These are phyloP conservation scores for Cataglyphis rosenhaueri DNA, from an alignment of 2,888 invertebrate species.

Conservation along the genomic window DNA sequence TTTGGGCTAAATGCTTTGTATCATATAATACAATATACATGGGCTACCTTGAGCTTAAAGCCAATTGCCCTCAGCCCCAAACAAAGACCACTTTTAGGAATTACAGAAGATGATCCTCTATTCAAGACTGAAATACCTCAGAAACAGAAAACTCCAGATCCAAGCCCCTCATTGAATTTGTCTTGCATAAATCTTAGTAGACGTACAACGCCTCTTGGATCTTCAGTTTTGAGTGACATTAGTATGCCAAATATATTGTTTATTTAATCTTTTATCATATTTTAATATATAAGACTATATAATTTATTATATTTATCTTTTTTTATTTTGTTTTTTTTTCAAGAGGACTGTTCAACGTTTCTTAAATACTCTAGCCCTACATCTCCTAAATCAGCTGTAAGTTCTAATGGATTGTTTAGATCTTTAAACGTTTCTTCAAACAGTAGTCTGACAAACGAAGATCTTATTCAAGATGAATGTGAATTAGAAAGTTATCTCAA, in stretches of 20 bases:
- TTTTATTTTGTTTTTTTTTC: slow-evolving; percentile 47
- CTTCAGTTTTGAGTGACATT: slow-evolving; percentile 78
- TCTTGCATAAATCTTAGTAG: slow-evolving; percentile 80
- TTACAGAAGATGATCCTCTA: slow-evolving; percentile 84
- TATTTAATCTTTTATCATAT: background rate
- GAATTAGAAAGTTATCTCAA: slow-evolving; percentile 81
- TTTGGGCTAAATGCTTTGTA: slow-evolving; percentile 86
- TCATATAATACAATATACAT: slow-evolving; percentile 86
- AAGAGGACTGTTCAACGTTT: slow-evolving; percentile 79
- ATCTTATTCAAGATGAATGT: slow-evolving; percentile 80
- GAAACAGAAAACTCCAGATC: slow-evolving; percentile 69
- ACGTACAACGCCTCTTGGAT: slow-evolving; percentile 76
- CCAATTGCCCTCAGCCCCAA: slow-evolving; percentile 86
- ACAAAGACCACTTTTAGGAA: slow-evolving; percentile 87
- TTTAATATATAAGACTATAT: background rate
- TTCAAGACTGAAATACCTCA: slow-evolving; percentile 74
- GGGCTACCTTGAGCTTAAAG: slow-evolving; percentile 83
- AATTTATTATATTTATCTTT: background rate
- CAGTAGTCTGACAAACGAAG: slow-evolving; percentile 79
- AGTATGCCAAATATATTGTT: slow-evolving; percentile 66
- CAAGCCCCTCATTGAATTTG: slow-evolving; percentile 76
- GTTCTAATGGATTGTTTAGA: slow-evolving; percentile 78
- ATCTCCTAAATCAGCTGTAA: slow-evolving; percentile 74
- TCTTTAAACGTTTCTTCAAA: slow-evolving; percentile 78
- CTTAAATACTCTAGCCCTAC: slow-evolving; percentile 76